Evolutionary conservation across 2,113 vertebrate species (phyloP), one percentile per base, ranked within the genome.

Genomic region (Dolichotis patagonum): DNA sequence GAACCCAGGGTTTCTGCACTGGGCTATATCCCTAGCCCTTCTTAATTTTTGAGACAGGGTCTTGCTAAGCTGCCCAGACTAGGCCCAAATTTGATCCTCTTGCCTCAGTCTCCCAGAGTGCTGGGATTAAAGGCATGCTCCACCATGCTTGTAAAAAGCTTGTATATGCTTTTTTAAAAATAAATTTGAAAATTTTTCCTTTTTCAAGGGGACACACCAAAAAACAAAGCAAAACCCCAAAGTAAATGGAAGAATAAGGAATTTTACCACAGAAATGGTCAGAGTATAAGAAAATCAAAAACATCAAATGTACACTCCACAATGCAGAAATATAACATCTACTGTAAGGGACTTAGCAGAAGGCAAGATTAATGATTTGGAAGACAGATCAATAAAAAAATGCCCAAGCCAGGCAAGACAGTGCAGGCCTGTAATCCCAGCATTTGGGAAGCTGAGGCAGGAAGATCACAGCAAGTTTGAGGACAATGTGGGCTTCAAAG

Each of bases 381-480:
- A 88, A 95, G 22, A 58, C 8, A 77, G 24, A 63, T 67, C 20
- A 92, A 95, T 77, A 88, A 75, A 96, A 85, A 89, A 85, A 85
- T 58, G 67, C 5, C 38, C 22, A 8, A n/a, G 65, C 35, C 30
- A 30, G 35, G 65, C 14, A 32, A n/a, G 32, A 6, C 5, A n/a
- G 65, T 17, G 17, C 32, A 67, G 7, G 65, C 65, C 65, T n/a
- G 5, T n/a, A 67, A 67, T 67, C 16, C 28, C 35, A 67, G 65
- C 65, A 67, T 2, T 19, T n/a, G 65, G 32, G 32, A 67, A 16
- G 65, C 32, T n/a, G 35, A n/a, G 65, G 65, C 65, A 67, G 65
- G 5, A 67, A 12, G 32, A n/a, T n/a, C 16, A 12, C 35, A 67
- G 65, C 5, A 14, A 67, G 32, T 67, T 67, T n/a, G 32, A 67